Conservation (phyloP, 2,797 vertebrate species). For the Erethizon dorsatum region DNA sequence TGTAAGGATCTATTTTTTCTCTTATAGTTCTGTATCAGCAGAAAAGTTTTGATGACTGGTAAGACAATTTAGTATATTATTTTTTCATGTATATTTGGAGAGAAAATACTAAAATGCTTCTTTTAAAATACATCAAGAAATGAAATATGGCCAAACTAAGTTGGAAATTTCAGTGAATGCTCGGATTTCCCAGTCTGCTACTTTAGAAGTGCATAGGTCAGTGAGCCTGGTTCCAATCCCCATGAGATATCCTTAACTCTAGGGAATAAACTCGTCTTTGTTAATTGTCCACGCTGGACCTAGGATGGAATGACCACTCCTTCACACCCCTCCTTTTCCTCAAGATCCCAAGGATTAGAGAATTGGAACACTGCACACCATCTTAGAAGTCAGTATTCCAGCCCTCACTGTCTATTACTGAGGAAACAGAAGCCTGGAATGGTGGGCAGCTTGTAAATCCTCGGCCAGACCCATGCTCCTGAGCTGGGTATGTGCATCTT, state of each 20-base stretch:
- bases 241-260: rapidly evolving
- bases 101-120: not conserved
- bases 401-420: not conserved
- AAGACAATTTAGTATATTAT: not conserved
- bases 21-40: not conserved
- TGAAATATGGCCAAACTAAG: not conserved
- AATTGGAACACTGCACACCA: not conserved
- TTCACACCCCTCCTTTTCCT: not conserved
- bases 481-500: not conserved
- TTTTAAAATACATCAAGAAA: slow-evolving; percentile 9
- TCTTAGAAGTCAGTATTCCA: not conserved
- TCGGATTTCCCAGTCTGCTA: not conserved
- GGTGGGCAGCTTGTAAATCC: not conserved
- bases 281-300: not conserved
- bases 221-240: too few relatives aligned
- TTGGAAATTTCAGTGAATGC: not conserved
- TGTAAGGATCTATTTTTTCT: not conserved
- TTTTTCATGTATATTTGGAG: slow-evolving; percentile 4
- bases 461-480: not conserved
- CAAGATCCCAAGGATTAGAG: not conserved
- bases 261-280: not conserved
- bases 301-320: not conserved
- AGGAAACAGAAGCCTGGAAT: not conserved
- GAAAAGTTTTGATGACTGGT: not conserved
- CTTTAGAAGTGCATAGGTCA: not conserved